Evolutionary conservation across 2,113 vertebrate species (phyloP).

Genomic region (Silurus meridionalis): DNA sequence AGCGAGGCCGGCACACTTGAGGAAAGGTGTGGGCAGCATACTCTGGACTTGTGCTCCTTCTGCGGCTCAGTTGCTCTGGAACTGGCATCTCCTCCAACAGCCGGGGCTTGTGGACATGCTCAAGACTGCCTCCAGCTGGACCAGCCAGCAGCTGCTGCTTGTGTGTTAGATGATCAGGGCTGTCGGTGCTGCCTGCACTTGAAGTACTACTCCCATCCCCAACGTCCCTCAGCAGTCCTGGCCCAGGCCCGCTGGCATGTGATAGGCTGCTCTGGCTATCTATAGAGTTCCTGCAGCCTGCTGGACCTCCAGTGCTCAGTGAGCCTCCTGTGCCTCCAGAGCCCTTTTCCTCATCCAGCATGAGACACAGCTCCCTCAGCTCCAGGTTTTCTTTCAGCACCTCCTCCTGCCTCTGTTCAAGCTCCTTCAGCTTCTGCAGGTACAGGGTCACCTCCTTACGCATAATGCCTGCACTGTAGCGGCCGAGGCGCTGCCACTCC

Average conservation of each 20-base stretch:
- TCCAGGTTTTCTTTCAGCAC: slow-evolving; percentile 92
- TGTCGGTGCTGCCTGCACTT: slow-evolving; percentile 88
- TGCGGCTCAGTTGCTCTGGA: slow-evolving; percentile 77
- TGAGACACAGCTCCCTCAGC: slow-evolving; percentile 89
- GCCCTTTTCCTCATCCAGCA: slow-evolving; percentile 91
- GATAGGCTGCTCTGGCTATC: slow-evolving; percentile 90
- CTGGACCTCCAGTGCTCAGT: slow-evolving; percentile 49
- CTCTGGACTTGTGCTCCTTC: slow-evolving; percentile 84
- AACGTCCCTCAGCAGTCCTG: slow-evolving; percentile 81
- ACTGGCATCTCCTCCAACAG: slow-evolving; percentile 70
- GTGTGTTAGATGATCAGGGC: slow-evolving; percentile 85
- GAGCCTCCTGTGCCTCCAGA: slow-evolving; percentile 35
- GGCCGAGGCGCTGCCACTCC: slow-evolving; percentile 94
- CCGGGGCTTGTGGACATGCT: slow-evolving; percentile 77
- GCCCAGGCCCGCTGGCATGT: slow-evolving; percentile 68
- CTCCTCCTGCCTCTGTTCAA: slow-evolving; percentile 89
- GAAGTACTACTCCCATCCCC: slow-evolving; percentile 95
- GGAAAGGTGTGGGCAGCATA: slow-evolving; percentile 73
- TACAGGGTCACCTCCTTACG: slow-evolving; percentile 92
- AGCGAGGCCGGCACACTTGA: slow-evolving; percentile 66
- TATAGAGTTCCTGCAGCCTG: slow-evolving; percentile 84
- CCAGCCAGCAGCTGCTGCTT: slow-evolving; percentile 78
- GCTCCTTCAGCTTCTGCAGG: slow-evolving; percentile 90
- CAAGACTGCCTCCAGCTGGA: slow-evolving; percentile 74
- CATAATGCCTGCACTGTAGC: slow-evolving; percentile 89